Evolutionary conservation across 2,797 vertebrate species (phyloP).

Genomic region (Xiphophorus birchmanni): DNA sequence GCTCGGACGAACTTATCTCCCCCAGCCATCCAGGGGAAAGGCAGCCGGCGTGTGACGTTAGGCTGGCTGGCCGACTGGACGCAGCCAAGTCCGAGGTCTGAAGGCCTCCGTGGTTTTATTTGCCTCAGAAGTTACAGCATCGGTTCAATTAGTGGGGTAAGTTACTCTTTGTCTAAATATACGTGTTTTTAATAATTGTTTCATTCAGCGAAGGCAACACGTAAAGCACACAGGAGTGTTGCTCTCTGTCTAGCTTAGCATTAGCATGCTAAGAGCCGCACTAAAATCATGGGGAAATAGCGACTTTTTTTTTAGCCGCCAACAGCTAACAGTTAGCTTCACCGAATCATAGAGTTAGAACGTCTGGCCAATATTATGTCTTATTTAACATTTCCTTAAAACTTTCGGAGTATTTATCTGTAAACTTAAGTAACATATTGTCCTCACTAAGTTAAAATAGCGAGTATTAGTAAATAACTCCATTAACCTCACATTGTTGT

Average conservation of each 20-base stretch:
- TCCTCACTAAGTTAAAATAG: not conserved
- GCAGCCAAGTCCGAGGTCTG: constrained; percentile 53
- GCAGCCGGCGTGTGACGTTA: not conserved
- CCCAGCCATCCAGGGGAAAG: not conserved
- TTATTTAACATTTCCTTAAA: not conserved
- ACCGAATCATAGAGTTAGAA: not conserved
- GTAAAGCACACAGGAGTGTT: not conserved
- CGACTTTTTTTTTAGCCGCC: constrained; percentile 1
- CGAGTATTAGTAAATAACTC: not conserved
- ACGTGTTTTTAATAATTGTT: not conserved
- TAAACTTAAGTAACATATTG: not conserved
- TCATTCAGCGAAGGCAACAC: not conserved
- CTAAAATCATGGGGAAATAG: not conserved
- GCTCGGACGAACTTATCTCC: constrained; percentile 9
- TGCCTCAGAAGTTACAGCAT: not conserved
- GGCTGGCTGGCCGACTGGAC: constrained; percentile 18
- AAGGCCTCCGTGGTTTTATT: constrained; percentile 49
- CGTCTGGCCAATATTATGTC: not conserved
- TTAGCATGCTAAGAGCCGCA: constrained; percentile 33
- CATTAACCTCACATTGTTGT: not conserved
- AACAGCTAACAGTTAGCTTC: constrained; percentile 31
- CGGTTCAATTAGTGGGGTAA: constrained; percentile 56
- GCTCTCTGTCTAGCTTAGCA: constrained; percentile 4
- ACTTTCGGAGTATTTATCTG: rapidly evolving
- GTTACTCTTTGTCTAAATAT: not conserved